phyloP scores from a whole-genome alignment of 2,888 invertebrate species.

The Phrixothrix hirtus region DNA sequence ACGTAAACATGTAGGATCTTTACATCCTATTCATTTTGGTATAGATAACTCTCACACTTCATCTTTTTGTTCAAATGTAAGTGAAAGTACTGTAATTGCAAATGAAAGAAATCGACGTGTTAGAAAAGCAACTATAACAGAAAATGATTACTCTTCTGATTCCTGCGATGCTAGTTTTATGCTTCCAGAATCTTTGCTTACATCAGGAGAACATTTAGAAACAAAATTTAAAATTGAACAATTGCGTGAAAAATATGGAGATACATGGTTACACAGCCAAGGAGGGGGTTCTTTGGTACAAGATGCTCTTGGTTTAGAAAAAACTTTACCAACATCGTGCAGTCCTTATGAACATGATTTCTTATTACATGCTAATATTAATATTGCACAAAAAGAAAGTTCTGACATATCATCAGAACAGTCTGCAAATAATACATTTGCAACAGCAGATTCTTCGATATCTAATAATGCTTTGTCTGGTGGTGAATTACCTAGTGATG shows the following conservation, averaged over 20 bases:
- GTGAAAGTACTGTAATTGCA: constrained; percentile 36
- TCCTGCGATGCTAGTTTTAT: constrained; percentile 31
- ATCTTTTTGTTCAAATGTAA: constrained; percentile 35
- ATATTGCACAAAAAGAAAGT: constrained; percentile 16
- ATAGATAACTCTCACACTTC: constrained; percentile 31
- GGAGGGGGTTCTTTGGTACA: constrained; percentile 59
- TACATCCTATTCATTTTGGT: constrained; percentile 15
- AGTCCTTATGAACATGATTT: constrained; percentile 40
- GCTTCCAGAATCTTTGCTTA: constrained; percentile 18
- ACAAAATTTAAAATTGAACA: constrained; percentile 64
- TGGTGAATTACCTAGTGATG: constrained; percentile 13
- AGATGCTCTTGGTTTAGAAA: constrained; percentile 60
- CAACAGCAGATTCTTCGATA: constrained; percentile 23
- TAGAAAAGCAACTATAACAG: constrained; percentile 37
- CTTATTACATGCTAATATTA: constrained; percentile 29
- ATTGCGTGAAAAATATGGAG: constrained; percentile 62
- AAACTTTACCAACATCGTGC: constrained; percentile 37
- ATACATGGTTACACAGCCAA: constrained; percentile 62
- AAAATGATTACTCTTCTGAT: constrained; percentile 34
- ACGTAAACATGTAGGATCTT: constrained; percentile 21
- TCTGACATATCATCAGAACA: constrained; percentile 22
- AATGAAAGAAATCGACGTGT: constrained; percentile 36
- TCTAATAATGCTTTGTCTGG: constrained; percentile 23
- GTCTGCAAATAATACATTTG: constrained; percentile 23
- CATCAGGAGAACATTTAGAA: constrained; percentile 59